Percentiles rank a stretch among this genome's conserved stretches.
Conservation (phyloP, 2,888 invertebrate genomes). For the Polia nebulosa region DNA sequence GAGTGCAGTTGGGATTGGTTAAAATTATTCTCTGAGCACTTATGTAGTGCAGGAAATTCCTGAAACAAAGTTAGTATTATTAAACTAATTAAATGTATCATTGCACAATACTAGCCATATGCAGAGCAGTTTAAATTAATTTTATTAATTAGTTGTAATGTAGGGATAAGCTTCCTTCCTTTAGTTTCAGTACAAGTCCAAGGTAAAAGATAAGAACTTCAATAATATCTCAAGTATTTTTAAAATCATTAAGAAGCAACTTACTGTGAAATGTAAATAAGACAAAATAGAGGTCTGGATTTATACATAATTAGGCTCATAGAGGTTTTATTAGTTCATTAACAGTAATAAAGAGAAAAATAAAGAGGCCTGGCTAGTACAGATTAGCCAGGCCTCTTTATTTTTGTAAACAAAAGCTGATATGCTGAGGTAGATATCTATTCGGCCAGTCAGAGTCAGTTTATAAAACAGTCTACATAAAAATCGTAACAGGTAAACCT, state of each 20-base stretch:
- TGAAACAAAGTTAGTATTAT: conserved; percentile 89
- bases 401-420: neutral
- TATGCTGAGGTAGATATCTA: neutral
- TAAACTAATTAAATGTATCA: too few relatives aligned
- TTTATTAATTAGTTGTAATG: neutral
- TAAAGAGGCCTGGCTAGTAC: neutral
- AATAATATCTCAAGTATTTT: neutral
- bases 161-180: neutral
- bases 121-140: neutral
- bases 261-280: neutral
- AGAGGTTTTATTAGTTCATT: neutral
- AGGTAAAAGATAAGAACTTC: neutral
- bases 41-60: conserved; percentile 93
- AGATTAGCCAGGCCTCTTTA: neutral
- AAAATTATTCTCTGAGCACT: conserved; percentile 92
- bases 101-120: too few relatives aligned
- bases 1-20: conserved; percentile 94
- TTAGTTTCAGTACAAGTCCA: neutral
- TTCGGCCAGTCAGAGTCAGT: neutral
- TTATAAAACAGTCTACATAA: neutral
- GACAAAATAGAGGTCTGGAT: neutral
- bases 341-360: too few relatives aligned
- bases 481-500: too few relatives aligned
- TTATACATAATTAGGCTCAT: neutral
- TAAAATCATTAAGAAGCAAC: neutral